A percentile compares a stretch with the other conserved stretches of the same genome.
These are phyloP conservation scores for Ctenochaetus hawaiiensis DNA, from an alignment of 2,797 vertebrate genomes.

Conservation along the genomic window DNA sequence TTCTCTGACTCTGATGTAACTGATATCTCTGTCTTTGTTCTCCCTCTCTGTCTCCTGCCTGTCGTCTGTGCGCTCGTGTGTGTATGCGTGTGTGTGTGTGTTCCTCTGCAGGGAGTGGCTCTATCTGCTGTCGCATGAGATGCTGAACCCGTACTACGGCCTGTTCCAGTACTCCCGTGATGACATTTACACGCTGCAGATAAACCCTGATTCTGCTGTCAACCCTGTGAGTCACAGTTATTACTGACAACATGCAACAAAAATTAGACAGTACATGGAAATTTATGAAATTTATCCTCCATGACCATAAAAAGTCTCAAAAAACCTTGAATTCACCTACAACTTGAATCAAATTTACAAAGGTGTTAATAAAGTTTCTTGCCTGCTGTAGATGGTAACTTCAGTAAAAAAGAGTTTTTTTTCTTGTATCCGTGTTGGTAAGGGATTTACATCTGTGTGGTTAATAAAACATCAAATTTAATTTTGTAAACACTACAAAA, in stretches of 20 bases:
- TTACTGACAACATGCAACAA: not conserved
- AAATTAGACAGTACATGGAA: too few relatives aligned
- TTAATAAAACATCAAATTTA: not conserved
- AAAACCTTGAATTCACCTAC: not conserved
- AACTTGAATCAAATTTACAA: too few relatives aligned
- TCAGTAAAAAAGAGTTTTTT: too few relatives aligned
- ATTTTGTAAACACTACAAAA: too few relatives aligned
- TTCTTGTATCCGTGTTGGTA: too few relatives aligned
- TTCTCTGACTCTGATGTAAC: not conserved
- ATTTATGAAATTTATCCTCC: not conserved
- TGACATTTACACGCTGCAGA: constrained; percentile 98
- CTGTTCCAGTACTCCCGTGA: constrained; percentile 98
- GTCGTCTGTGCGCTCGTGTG: not conserved
- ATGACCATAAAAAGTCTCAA: not conserved
- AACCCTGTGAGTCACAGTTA: constrained; percentile 88
- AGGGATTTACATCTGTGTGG: too few relatives aligned
- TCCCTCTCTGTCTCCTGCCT: not conserved
- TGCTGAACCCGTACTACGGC: constrained; percentile 98
- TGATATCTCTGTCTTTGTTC: not conserved
- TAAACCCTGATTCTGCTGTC: constrained; percentile 97
- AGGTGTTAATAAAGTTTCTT: too few relatives aligned
- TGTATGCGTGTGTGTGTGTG: not conserved
- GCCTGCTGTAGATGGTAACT: not conserved
- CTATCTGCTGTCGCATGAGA: constrained; percentile 97
- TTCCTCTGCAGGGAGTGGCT: constrained; percentile 92